These are phyloP conservation scores for Suricata suricatta DNA, from an alignment of 2,113 vertebrate species.

Conservation along the genomic window DNA sequence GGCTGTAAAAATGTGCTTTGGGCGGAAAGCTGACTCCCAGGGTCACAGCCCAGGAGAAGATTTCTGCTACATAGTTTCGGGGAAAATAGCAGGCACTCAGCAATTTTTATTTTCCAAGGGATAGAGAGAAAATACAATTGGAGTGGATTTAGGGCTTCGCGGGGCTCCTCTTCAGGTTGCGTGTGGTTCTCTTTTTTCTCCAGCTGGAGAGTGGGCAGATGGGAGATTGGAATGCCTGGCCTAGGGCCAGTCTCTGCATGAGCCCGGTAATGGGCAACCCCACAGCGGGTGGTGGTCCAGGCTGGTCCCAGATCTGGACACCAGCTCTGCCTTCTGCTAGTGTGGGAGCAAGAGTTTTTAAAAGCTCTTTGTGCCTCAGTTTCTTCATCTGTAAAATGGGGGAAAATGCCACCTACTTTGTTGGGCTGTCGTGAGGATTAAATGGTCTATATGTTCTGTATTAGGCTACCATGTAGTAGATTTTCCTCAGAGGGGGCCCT, in stretches of 20 bases:
- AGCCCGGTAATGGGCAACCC: fast-evolving
- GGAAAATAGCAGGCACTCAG: conserved; percentile 52
- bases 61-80: background rate
- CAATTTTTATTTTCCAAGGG: conserved; percentile 71
- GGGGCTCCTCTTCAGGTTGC: background rate
- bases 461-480: no score
- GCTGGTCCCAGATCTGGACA: background rate
- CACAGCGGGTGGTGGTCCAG: fast-evolving
- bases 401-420: background rate
- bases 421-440: background rate
- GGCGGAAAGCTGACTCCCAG: conserved; percentile 61
- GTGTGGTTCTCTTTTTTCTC: background rate
- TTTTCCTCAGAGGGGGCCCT: background rate
- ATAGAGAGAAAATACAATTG: conserved; percentile 64
- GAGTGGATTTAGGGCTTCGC: conserved; percentile 49
- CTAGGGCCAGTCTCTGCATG: fast-evolving
- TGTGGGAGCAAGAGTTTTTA: background rate
- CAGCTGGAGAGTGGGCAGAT: background rate
- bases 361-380: background rate
- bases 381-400: background rate
- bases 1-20: conserved; percentile 74
- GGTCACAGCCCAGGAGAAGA: conserved; percentile 63
- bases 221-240: fast-evolving
- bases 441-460: background rate
- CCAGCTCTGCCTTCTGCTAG: background rate